These are phyloP conservation scores for Calameuta pallipes DNA, from an alignment of 2,888 invertebrate genomes.

Conservation along the genomic window DNA sequence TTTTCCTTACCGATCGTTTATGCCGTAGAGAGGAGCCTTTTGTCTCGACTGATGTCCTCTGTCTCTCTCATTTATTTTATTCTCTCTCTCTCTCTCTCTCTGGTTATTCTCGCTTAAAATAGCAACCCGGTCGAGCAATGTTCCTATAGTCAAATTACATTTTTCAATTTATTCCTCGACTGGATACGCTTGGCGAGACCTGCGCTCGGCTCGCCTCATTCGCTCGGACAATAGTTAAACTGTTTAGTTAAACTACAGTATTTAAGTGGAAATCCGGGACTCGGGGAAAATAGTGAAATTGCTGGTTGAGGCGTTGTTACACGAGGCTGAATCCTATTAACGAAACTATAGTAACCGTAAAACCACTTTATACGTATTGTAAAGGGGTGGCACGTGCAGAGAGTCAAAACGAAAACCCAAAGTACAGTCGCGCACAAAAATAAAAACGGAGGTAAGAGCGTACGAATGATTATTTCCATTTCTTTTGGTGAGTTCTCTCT, in stretches of 20 bases:
- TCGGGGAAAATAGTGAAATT: constrained; percentile 43
- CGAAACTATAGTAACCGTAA: background rate
- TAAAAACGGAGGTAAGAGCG: background rate
- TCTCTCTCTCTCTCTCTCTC: background rate
- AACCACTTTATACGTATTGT: background rate
- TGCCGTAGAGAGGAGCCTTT: background rate
- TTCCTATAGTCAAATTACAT: background rate
- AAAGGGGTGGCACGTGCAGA: background rate
- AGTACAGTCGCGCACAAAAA: background rate
- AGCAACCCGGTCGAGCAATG: background rate
- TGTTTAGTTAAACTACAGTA: constrained; percentile 37
- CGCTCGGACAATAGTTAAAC: constrained; percentile 40
- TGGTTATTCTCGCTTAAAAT: background rate
- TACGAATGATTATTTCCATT: background rate
- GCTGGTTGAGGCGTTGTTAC: constrained; percentile 32
- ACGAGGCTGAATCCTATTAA: constrained; percentile 25
- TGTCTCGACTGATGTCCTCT: background rate
- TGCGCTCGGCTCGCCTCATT: background rate
- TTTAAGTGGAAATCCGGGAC: constrained; percentile 39
- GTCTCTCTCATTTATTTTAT: background rate
- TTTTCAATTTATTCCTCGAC: constrained; percentile 3
- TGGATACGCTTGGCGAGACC: background rate
- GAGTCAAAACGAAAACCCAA: background rate
- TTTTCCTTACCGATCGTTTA: background rate
- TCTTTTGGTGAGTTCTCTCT: background rate